These are phyloP conservation scores for Neoascia interrupta DNA, from an alignment of 2,888 invertebrate species.

Conservation along the genomic window DNA sequence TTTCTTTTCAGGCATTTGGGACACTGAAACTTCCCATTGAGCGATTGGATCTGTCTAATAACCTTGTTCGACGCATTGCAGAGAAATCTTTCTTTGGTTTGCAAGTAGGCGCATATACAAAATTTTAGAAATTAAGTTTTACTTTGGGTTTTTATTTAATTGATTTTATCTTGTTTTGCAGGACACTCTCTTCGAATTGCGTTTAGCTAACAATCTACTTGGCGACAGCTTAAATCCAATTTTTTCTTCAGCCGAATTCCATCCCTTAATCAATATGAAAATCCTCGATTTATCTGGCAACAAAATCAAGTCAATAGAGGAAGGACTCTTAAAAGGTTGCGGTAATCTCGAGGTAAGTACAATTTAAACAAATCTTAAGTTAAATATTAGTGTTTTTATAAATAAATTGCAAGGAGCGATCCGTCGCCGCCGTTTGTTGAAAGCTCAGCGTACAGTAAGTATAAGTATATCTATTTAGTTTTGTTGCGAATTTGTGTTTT, in stretches of 20 bases:
- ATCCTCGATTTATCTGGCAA: conserved; percentile 90
- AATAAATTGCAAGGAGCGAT: too few species aligned
- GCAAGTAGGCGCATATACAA: conserved; percentile 74
- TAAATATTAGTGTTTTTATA: too few species aligned
- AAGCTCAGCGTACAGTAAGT: too few species aligned
- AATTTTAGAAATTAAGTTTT: conserved; percentile 22
- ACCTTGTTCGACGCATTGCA: conserved; percentile 88
- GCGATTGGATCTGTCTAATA: conserved; percentile 90
- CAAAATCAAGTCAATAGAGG: conserved; percentile 89
- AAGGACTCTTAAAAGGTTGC: conserved; percentile 92
- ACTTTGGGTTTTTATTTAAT: not conserved
- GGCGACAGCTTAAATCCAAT: conserved; percentile 95
- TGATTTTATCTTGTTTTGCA: conserved; percentile 72
- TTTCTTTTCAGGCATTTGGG: conserved; percentile 82
- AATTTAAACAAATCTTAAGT: not conserved
- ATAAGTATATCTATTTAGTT: too few species aligned
- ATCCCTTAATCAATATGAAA: conserved; percentile 86
- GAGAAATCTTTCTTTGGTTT: conserved; percentile 87
- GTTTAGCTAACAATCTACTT: conserved; percentile 89
- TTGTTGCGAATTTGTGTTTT: too few species aligned
- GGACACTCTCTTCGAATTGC: conserved; percentile 85
- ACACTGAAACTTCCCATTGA: conserved; percentile 87
- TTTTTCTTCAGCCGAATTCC: conserved; percentile 92
- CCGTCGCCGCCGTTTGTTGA: too few species aligned
- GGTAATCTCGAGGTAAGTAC: conserved; percentile 85